These are phyloP conservation scores for Theocolax elegans DNA, from an alignment of 1,140 invertebrate genomes.

Conservation along the genomic window DNA sequence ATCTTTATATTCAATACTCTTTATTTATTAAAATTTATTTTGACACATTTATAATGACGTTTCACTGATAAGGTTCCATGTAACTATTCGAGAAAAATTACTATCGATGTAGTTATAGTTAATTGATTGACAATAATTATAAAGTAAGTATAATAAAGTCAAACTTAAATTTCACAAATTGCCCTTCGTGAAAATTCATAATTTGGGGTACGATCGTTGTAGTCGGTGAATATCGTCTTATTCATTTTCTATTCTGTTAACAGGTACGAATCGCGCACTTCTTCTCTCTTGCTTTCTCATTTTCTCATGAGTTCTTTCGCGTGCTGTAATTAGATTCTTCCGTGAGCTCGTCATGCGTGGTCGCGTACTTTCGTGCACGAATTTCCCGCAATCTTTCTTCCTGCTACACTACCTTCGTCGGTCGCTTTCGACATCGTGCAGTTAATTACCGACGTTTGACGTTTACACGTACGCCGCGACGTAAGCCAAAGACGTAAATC, in stretches of 20 bases:
- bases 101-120: too few relatives aligned
- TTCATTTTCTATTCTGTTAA: constrained; percentile 6
- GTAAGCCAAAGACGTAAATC: constrained; percentile 19
- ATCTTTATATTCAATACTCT: too few relatives aligned
- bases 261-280: neutral
- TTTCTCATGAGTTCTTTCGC: neutral
- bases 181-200: neutral
- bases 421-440: constrained; percentile 48
- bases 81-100: too few relatives aligned
- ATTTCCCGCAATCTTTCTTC: constrained; percentile 48
- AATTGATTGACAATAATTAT: too few relatives aligned
- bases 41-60: too few relatives aligned
- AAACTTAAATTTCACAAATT: neutral
- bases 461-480: constrained; percentile 48
- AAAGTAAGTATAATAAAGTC: too few relatives aligned
- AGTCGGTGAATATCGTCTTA: neutral
- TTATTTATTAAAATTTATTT: too few relatives aligned
- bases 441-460: constrained; percentile 55
- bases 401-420: constrained; percentile 25
- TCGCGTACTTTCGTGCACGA: constrained; percentile 47
- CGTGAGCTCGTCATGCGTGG: constrained; percentile 44
- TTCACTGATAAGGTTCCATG: too few relatives aligned
- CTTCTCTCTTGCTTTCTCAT: neutral
- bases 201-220: too few relatives aligned
- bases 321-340: constrained; percentile 50